Base-by-base conservation (phyloP, 2,113 vertebrate genomes). In the Ptychochromis oligacanthus region DNA sequence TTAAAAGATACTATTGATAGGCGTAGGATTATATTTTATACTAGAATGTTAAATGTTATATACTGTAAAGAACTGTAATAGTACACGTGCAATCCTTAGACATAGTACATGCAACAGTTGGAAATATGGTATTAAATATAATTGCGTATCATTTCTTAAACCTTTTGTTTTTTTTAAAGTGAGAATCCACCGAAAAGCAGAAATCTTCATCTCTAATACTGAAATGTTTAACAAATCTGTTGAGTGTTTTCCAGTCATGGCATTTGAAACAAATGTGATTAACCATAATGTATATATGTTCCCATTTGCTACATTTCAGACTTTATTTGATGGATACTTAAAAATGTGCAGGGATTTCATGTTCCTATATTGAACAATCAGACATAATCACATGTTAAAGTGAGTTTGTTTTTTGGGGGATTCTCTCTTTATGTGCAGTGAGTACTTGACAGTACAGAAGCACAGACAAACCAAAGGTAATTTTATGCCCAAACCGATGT, bases 61-160 rank as follows among this genome's bases (percentile, higher is more conserved):
- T 93, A 84, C 92, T 92, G 85, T 91, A 93, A 92, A 90, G 89
- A 93, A 64, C 76, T 90, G 88, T 90, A 79, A 82, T 75, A 88
- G 91, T 94, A 92, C 87, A 93, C 81, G 94, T 96, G 93, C 94
- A 95, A 94, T 95, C 91, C 85, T 90, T 93, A 89, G 88, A 92
- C 93, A 85, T 93, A 86, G 92, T 93, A 94, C 93, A 92, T 89
- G 93, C 93, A 93, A 88, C 57, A 52, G 79, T 91, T 90, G 77
- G 84, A 58, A 83, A 77, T 49, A 85, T 86, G 57, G 82, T 43
- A 83, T 87, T 59, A 57, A 88, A 87, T 64, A 76, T 6, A 4
- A 81, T 52, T 81, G 64, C 17, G 7, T 60, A 43, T 88, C 26
- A 58, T 76, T 89, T 87, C 26, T 83, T 26, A 14, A 80, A 79